Percentiles rank a stretch among this genome's conserved stretches.
phyloP scores from a whole-genome alignment of 2,113 vertebrate genomes.

The Rallus limicola region DNA sequence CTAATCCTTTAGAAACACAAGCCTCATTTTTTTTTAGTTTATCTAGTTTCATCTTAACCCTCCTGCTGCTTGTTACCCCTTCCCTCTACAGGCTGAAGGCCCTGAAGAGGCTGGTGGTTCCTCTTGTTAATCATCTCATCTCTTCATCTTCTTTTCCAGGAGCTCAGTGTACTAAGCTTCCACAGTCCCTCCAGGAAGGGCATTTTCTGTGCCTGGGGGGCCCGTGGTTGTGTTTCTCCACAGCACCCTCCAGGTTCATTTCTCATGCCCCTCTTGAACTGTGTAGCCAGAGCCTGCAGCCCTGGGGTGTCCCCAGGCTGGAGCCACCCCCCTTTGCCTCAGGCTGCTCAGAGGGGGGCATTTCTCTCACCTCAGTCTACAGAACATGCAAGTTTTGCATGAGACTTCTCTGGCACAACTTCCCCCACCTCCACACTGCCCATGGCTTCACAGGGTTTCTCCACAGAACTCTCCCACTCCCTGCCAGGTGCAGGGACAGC shows the following conservation, averaged over 20 bases:
- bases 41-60: neutral
- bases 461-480: neutral
- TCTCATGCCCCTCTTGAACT: neutral
- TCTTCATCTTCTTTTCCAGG: neutral
- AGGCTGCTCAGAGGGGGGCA: neutral
- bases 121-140: neutral
- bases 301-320: too few relatives aligned
- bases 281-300: neutral
- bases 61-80: neutral
- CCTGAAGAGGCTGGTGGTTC: neutral
- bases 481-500: neutral
- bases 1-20: conserved; percentile 15
- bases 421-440: neutral
- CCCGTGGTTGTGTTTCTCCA: neutral
- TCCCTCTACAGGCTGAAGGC: neutral
- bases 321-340: too few relatives aligned
- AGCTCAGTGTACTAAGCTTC: neutral
- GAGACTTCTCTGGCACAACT: neutral
- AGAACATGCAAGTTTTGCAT: neutral
- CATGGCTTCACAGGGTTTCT: neutral
- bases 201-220: neutral
- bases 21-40: neutral
- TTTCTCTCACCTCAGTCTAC: neutral
- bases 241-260: neutral
- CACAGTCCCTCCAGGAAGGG: neutral